phyloP scores from a whole-genome alignment of 2,888 invertebrate species.

The Darwinula stevensoni region DNA sequence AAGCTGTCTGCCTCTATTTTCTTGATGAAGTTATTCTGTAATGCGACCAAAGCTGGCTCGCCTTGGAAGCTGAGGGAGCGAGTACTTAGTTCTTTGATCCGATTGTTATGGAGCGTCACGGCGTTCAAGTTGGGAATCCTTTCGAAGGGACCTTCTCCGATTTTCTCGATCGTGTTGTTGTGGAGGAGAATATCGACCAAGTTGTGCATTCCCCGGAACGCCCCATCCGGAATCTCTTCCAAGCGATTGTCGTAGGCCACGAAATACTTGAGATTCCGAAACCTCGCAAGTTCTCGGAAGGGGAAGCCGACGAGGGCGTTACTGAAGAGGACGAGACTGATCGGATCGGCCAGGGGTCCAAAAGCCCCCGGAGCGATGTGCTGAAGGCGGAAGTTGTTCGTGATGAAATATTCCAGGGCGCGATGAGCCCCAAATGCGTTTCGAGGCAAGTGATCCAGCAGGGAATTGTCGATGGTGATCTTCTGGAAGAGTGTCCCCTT shows the following conservation, averaged over 20 bases:
- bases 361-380: neutral
- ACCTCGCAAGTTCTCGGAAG: neutral
- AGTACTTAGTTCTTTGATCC: neutral
- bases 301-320: constrained; percentile 1
- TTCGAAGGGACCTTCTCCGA: neutral
- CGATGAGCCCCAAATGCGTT: neutral
- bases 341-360: neutral
- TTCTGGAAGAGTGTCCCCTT: neutral
- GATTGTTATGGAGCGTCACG: neutral
- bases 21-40: constrained; percentile 1
- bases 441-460: neutral
- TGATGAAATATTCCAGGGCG: neutral
- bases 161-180: neutral
- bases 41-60: neutral
- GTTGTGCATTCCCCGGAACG: neutral
- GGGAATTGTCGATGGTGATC: neutral
- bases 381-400: neutral
- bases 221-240: neutral
- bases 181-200: neutral
- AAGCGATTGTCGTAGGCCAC: neutral
- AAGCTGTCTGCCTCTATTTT: neutral
- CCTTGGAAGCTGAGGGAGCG: neutral
- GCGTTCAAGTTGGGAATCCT: neutral
- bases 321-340: neutral
- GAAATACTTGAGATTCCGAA: neutral